Percentiles rank a stretch among this genome's conserved stretches.
Evolutionary conservation across 2,113 vertebrate genomes (phyloP).

Genomic region (Rallus limicola): DNA sequence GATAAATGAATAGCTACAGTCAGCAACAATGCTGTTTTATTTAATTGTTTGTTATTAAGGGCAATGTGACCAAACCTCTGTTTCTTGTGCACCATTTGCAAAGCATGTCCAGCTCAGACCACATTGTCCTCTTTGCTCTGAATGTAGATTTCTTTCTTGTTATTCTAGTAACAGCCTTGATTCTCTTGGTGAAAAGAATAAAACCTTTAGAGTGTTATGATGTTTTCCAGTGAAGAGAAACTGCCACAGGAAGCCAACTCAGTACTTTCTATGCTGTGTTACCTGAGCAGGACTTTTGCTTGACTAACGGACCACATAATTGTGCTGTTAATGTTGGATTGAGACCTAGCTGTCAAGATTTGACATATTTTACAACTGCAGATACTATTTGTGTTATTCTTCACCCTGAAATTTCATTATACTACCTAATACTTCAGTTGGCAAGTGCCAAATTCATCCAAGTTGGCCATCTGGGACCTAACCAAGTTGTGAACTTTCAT

Average conservation of each 20-base stretch:
- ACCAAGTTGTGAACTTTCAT: not conserved
- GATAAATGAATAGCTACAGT: not conserved
- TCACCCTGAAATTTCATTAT: slow-evolving; percentile 39
- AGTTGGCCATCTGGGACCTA: not conserved
- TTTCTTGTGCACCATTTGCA: not conserved
- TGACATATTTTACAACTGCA: slow-evolving; percentile 15
- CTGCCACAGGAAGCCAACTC: not conserved
- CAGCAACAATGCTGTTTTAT: not conserved
- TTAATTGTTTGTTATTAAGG: not conserved
- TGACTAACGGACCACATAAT: not conserved
- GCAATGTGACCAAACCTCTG: not conserved
- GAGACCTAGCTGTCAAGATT: not conserved
- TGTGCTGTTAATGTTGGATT: not conserved
- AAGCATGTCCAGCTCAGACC: not conserved
- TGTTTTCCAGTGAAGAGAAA: not conserved
- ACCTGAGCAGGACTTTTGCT: not conserved
- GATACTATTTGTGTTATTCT: not conserved
- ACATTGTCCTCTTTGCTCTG: not conserved
- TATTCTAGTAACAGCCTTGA: not conserved
- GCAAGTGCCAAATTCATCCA: not conserved
- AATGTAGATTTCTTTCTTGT: not conserved
- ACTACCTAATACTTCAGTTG: not conserved
- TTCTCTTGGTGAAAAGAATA: not conserved
- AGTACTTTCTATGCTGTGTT: not conserved
- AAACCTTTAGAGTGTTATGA: not conserved